These are phyloP conservation scores for Brachionus plicatilis DNA, from an alignment of 1,140 invertebrate genomes.

Conservation along the genomic window DNA sequence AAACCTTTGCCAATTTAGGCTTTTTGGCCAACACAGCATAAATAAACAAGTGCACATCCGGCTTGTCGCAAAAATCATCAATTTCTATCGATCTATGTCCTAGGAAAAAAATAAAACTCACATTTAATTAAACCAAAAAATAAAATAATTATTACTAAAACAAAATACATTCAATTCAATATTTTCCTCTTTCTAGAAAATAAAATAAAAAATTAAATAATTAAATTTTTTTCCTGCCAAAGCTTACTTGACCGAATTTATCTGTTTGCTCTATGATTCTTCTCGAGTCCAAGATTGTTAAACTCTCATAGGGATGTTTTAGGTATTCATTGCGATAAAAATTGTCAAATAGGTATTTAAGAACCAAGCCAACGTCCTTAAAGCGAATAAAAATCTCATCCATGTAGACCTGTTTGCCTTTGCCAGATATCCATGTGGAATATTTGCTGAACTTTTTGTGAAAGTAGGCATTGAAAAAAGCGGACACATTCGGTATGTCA, in stretches of 20 bases:
- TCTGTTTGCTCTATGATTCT: conserved; percentile 1
- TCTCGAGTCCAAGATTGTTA: not conserved
- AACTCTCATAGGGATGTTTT: not conserved
- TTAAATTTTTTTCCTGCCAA: not conserved
- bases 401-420: not conserved
- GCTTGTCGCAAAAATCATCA: not conserved
- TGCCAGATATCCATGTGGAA: not conserved
- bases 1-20: not conserved
- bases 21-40: conserved; percentile 10
- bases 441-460: not conserved
- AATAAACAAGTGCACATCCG: conserved; percentile 14
- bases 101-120: not conserved
- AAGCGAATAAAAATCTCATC: not conserved
- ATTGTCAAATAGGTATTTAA: not conserved
- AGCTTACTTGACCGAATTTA: not conserved
- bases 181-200: not conserved
- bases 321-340: conserved; percentile 15
- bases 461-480: not conserved
- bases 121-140: not conserved
- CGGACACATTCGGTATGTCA: conserved; percentile 42
- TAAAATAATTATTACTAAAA: conserved; percentile 24
- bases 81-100: not conserved
- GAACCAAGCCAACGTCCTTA: not conserved
- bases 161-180: not conserved
- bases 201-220: not conserved